phyloP scores from a whole-genome alignment of 2,113 vertebrate species.

The Ptychochromis oligacanthus region DNA sequence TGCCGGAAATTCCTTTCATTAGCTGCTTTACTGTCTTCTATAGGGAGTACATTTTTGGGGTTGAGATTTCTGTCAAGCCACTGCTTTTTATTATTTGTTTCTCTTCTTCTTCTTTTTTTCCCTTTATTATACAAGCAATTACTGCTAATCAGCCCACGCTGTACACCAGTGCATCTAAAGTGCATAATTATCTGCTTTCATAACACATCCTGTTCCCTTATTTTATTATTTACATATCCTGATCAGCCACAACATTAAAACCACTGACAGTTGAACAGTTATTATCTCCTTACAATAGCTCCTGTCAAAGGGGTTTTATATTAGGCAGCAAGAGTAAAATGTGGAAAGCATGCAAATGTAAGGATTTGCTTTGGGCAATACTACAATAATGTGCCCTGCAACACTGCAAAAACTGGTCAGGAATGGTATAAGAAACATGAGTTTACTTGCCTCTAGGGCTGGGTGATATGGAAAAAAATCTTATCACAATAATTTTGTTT shows the following conservation, averaged over 20 bases:
- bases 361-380: not conserved
- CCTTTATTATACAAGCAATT: slow-evolving; percentile 1
- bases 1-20: not conserved
- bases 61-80: not conserved
- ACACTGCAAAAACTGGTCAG: not conserved
- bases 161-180: not conserved
- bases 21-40: not conserved
- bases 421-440: not conserved
- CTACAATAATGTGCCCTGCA: not conserved
- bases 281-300: not conserved
- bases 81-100: not conserved
- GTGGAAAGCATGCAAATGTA: not conserved
- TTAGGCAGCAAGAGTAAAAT: accelerated
- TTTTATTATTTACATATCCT: not conserved
- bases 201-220: not conserved
- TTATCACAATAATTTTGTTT: too few relatives aligned
- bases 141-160: not conserved
- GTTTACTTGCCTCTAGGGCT: too few relatives aligned
- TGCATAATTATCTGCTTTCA: slow-evolving; percentile 7
- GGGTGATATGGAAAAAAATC: too few relatives aligned
- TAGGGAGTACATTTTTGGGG: not conserved
- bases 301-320: not conserved
- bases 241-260: not conserved
- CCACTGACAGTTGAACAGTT: not conserved
- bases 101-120: too few relatives aligned